A percentile compares a stretch with the other conserved stretches of the same genome.
Evolutionary conservation across 2,888 invertebrate genomes (phyloP).

Genomic region (Andricus quercusramuli): DNA sequence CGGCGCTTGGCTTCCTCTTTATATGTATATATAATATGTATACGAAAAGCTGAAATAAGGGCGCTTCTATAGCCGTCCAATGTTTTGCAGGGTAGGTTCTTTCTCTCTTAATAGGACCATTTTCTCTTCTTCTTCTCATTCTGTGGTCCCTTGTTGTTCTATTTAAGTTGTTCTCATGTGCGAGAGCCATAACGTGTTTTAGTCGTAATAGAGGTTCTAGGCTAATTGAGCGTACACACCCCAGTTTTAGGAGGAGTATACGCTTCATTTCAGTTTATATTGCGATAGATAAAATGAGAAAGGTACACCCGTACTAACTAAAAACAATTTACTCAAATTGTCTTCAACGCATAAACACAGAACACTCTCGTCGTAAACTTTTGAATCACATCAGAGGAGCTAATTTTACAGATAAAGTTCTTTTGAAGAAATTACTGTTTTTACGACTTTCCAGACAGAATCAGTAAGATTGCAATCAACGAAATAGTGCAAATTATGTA

Average conservation of each 20-base stretch:
- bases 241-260: background rate
- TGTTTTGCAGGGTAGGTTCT: conserved; percentile 16
- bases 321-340: background rate
- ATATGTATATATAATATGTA: conserved; percentile 4
- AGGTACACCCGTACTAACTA: background rate
- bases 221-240: conserved; percentile 29
- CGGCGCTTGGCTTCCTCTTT: conserved; percentile 38
- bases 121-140: conserved; percentile 42
- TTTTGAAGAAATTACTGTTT: no score
- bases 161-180: conserved; percentile 13
- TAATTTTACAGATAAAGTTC: background rate
- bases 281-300: background rate
- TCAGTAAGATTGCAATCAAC: background rate
- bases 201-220: background rate
- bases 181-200: conserved; percentile 14
- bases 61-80: background rate
- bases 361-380: background rate
- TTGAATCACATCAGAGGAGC: background rate
- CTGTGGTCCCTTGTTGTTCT: conserved; percentile 17
- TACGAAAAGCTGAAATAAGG: conserved; percentile 4
- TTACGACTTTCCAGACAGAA: background rate
- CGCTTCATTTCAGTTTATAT: conserved; percentile 29
- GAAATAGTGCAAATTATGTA: no score
- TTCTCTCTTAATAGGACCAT: conserved; percentile 18
- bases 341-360: background rate